Evolutionary conservation across 1,140 invertebrate species (phyloP).

Genomic region (Caenorhabditis elegans): WBcel235 BX284603.4:8223001-8223500

Average conservation of each 20-base stretch:
- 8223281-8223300: constrained; percentile 57
- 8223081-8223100: constrained; percentile 73
- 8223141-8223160: constrained; percentile 50
- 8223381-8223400: constrained; percentile 36
- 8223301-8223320: constrained; percentile 51
- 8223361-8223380: background rate
- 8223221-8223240: background rate
- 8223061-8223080: constrained; percentile 73
- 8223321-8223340: constrained; percentile 42
- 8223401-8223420: constrained; percentile 40
- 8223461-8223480: constrained; percentile 37
- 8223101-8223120: constrained; percentile 74
- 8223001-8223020: background rate
- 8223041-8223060: constrained; percentile 57
- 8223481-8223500: constrained; percentile 41
- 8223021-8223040: constrained; percentile 52
- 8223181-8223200: constrained; percentile 49
- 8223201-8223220: background rate
- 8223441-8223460: constrained; percentile 40
- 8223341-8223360: too few species aligned
- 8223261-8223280: constrained; percentile 47
- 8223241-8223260: constrained; percentile 52
- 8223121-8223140: constrained; percentile 52
- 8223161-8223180: constrained; percentile 26
- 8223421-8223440: constrained; percentile 48